Percentiles rank a stretch among this genome's conserved stretches.
phyloP scores from a whole-genome alignment of 1,140 invertebrate species.

The Stenopsyche tienmushanensis region DNA sequence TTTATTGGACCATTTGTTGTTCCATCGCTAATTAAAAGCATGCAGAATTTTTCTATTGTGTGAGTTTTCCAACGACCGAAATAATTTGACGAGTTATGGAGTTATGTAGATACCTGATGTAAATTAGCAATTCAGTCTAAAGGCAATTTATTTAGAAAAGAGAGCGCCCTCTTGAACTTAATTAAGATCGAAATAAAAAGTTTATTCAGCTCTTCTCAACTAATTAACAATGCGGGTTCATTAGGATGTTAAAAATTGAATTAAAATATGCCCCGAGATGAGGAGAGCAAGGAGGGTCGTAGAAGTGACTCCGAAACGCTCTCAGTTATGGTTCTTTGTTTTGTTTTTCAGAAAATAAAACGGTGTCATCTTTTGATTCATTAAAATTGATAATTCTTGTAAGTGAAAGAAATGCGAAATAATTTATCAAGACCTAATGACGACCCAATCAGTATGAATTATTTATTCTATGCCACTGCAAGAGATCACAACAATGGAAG shows the following conservation, averaged over 20 bases:
- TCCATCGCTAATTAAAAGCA: too few species aligned
- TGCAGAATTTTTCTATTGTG: too few species aligned
- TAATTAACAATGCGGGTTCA: constrained; percentile 41
- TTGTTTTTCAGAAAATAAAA: not conserved
- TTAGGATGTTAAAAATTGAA: constrained; percentile 40
- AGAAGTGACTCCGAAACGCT: not conserved
- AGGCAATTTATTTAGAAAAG: too few species aligned
- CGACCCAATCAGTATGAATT: not conserved
- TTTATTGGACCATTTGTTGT: too few species aligned
- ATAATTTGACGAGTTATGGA: too few species aligned
- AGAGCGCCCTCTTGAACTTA: constrained; percentile 23
- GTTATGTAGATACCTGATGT: too few species aligned
- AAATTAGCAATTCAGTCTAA: too few species aligned
- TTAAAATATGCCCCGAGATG: constrained; percentile 24
- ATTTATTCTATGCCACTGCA: not conserved
- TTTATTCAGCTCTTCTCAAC: constrained; percentile 37
- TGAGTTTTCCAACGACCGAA: too few species aligned
- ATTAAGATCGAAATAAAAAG: constrained; percentile 40
- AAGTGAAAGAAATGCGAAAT: too few species aligned
- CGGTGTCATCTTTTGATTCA: not conserved
- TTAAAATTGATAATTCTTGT: too few species aligned
- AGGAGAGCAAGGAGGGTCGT: not conserved
- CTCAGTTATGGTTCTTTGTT: not conserved
- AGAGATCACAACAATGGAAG: not conserved
- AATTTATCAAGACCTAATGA: too few species aligned